phyloP scores from a whole-genome alignment of 2,797 vertebrate genomes.

The Carapus acus region DNA sequence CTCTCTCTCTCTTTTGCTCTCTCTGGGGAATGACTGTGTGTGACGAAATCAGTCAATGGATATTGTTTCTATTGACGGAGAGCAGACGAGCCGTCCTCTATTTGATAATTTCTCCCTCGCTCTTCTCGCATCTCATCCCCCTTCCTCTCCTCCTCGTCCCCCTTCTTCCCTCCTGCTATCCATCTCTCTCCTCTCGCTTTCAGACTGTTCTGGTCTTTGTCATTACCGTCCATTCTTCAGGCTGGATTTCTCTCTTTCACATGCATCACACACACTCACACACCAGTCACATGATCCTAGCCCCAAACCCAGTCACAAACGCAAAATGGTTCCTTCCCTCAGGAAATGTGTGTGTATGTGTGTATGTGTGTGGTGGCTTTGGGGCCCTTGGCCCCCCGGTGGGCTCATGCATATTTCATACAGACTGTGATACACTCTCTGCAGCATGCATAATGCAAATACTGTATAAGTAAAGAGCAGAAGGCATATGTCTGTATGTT shows the following conservation, averaged over 20 bases:
- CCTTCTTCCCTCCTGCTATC: constrained; percentile 16
- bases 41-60: constrained; percentile 73
- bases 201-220: constrained; percentile 2
- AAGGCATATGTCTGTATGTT: constrained; percentile 1
- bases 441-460: constrained; percentile 67
- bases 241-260: constrained; percentile 5
- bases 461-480: constrained; percentile 55
- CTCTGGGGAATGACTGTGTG: constrained; percentile 52
- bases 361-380: too few relatives aligned
- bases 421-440: constrained; percentile 65
- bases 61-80: constrained; percentile 73
- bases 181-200: constrained; percentile 12
- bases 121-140: constrained; percentile 3
- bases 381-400: constrained; percentile 27
- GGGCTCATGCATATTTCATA: constrained; percentile 72
- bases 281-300: constrained; percentile 40
- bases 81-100: constrained; percentile 60
- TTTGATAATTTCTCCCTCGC: constrained; percentile 46
- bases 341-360: constrained; percentile 7
- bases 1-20: constrained; percentile 21
- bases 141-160: constrained; percentile 4
- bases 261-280: constrained; percentile 25
- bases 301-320: constrained; percentile 54
- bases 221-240: constrained; percentile 15
- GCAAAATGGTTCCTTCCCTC: constrained; percentile 52